These are phyloP conservation scores for Lonchura striata DNA, from an alignment of 2,113 vertebrate species.

Conservation along the genomic window DNA sequence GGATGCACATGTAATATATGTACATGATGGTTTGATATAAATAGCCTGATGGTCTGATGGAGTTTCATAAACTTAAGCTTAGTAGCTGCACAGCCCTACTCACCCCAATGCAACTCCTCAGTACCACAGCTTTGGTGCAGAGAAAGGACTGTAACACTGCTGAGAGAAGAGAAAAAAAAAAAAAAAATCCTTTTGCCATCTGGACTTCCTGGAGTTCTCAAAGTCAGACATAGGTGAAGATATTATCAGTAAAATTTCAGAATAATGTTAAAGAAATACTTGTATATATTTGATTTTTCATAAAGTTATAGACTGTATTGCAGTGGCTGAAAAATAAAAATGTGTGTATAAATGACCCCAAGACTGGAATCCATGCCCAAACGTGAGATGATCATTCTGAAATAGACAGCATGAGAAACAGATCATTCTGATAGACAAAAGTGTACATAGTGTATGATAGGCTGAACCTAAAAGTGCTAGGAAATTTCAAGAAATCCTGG, in stretches of 20 bases:
- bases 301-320: not conserved
- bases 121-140: not conserved
- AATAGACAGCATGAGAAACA: not conserved
- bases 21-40: not conserved
- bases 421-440: not conserved
- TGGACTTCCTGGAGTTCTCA: not conserved
- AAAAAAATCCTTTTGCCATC: rapidly evolving
- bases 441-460: not conserved
- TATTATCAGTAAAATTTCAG: not conserved
- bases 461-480: not conserved
- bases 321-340: not conserved
- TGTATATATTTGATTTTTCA: not conserved
- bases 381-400: not conserved
- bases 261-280: not conserved
- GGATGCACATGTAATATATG: not conserved
- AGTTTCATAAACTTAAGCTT: not conserved
- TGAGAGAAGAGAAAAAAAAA: not conserved
- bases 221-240: not conserved
- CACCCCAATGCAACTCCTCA: not conserved
- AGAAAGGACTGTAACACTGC: not conserved
- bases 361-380: not conserved
- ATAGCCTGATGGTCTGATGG: not conserved
- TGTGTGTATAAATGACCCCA: rapidly evolving
- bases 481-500: not conserved
- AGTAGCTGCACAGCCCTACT: not conserved